A percentile compares a stretch with the other conserved stretches of the same genome.
Conservation (phyloP, 2,888 invertebrate species). For the Boloria euphrosyne region DNA sequence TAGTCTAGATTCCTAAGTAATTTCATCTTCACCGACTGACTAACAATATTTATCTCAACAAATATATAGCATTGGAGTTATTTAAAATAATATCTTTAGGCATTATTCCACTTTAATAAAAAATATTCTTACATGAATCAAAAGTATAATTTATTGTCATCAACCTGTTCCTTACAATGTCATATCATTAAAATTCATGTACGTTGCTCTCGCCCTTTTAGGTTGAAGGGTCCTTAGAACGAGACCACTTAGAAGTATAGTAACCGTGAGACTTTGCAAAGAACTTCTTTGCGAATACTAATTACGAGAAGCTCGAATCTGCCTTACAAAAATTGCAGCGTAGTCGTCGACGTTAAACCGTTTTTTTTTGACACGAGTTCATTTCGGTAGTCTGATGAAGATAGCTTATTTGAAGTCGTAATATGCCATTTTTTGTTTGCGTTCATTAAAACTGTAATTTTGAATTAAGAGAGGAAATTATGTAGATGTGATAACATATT, state of each 20-base stretch:
- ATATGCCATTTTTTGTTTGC: neutral
- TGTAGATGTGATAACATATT: no score
- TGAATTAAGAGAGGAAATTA: neutral
- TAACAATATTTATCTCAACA: no score
- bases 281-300: conserved; percentile 42
- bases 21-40: no score
- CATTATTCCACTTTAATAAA: neutral
- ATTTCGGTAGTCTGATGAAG: conserved; percentile 18
- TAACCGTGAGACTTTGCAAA: conserved; percentile 39
- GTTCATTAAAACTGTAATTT: neutral
- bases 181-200: conserved; percentile 40
- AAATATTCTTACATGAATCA: neutral
- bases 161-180: conserved; percentile 29
- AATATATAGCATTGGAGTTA: no score
- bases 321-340: conserved; percentile 30
- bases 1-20: no score
- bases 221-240: conserved; percentile 31
- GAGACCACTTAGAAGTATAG: conserved; percentile 34
- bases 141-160: conserved; percentile 23
- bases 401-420: conserved; percentile 13
- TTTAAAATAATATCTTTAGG: neutral
- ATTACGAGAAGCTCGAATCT: conserved; percentile 34
- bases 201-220: conserved; percentile 36
- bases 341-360: conserved; percentile 12
- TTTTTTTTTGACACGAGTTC: conserved; percentile 10